Evolutionary conservation across 1,140 invertebrate genomes (phyloP).

Genomic region (Gonatopus flavifemur): DNA sequence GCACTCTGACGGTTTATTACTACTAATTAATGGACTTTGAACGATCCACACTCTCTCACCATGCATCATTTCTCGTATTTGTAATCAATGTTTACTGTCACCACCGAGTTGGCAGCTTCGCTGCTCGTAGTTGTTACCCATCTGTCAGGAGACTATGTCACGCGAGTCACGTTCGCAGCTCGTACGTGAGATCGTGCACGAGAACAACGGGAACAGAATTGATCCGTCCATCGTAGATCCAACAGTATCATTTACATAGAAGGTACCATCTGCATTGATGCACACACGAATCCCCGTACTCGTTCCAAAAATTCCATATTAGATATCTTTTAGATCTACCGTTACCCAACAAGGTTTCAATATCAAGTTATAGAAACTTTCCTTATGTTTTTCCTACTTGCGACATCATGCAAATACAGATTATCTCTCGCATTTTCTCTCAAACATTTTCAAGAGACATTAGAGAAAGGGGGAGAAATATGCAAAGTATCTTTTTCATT

Average conservation of each 20-base stretch:
- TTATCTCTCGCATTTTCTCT: too few species aligned
- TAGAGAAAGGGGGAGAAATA: constrained; percentile 30
- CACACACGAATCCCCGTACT: too few species aligned
- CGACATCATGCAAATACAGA: neutral
- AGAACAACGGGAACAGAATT: constrained; percentile 11
- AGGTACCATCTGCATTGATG: too few species aligned
- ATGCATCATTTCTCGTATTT: constrained; percentile 21
- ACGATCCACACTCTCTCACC: constrained; percentile 13
- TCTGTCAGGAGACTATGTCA: constrained; percentile 40
- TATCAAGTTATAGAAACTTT: too few species aligned
- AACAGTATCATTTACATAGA: too few species aligned
- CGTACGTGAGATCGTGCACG: constrained; percentile 19
- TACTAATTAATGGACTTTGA: constrained; percentile 50
- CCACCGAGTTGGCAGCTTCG: too few species aligned
- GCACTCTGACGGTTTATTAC: constrained; percentile 44
- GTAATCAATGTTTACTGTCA: too few species aligned
- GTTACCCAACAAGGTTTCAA: too few species aligned
- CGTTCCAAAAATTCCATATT: too few species aligned
- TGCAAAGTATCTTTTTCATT: constrained; percentile 47
- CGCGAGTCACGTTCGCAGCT: constrained; percentile 43
- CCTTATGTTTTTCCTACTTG: too few species aligned
- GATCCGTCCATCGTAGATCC: too few species aligned
- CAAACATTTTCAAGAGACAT: constrained; percentile 34
- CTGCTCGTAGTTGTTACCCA: constrained; percentile 30
- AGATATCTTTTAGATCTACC: too few species aligned